Evolutionary conservation across 2,113 vertebrate genomes (phyloP), one percentile per base, ranked within the genome.

Genomic region (Chascanopsetta lugubris): DNA sequence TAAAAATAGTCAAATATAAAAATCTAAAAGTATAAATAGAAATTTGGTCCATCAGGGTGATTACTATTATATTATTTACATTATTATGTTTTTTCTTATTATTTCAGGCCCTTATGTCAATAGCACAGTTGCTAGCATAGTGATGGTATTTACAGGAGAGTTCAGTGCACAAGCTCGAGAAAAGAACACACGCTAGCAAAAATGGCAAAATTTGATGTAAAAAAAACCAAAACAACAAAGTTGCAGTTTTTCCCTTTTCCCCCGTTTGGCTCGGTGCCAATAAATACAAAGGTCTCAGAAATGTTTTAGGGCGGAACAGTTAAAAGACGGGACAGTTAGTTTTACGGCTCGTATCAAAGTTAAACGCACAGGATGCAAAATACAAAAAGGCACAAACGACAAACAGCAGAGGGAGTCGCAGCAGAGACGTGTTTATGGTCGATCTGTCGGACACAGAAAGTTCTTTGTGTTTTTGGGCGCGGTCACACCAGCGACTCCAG

Each of bases 1-100:
- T 96, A 96, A 91, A 94, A 90, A 94, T 92, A 93, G 93, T 96
- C 93, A 96, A 95, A 96, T 97, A 96, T 96, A 97, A 96, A 96
- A 98, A 94, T 96, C 95, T 97, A 98, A 92, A 94, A 94, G 95
- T 96, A 98, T 98, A 98, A 98, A 99, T 99, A 98, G 94, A 97
- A 95, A 96, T 98, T 98, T 97, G 96, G 96, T 97, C 95, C 95
- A 92, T 94, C 85, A 79, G 92, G 68, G 69, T 84, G 85, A 90
- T 94, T 90, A 93, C 92, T 93, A 94, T 88, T 91, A 89, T 95
- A 94, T 94, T 91, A 90, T 97, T 90, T 95, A 95, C 95, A 95
- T 94, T 62, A 10, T 90, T 34, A 34, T 12, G 12, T 13, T 36
- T 36, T 38, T 88, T 57, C 91, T 69, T 87, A 91, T 87, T 87